A percentile compares a stretch with the other conserved stretches of the same genome.
Conservation (phyloP, 2,797 vertebrate species). For the Muraenolepis orangiensis region DNA sequence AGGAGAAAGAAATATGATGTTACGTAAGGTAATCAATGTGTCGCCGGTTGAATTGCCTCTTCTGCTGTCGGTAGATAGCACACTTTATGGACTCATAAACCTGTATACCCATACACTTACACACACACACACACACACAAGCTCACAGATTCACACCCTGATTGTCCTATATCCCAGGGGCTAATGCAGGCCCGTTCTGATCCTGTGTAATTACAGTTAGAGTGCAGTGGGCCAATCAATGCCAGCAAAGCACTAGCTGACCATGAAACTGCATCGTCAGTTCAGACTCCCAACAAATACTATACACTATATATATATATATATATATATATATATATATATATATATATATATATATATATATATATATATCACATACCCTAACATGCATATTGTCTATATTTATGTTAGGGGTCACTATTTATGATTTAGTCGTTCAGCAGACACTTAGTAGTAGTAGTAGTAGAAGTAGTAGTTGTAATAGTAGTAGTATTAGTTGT, state of each 20-base stretch:
- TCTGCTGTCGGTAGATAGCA: conserved; percentile 56
- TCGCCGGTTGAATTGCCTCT: conserved; percentile 44
- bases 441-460: too few relatives aligned
- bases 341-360: background rate
- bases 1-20: conserved; percentile 22
- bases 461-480: too few relatives aligned
- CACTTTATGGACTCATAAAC: conserved; percentile 15
- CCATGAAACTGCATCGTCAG: background rate
- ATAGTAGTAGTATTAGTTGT: background rate
- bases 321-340: background rate
- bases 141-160: conserved; percentile 12
- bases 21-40: conserved; percentile 42
- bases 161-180: conserved; percentile 31
- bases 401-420: background rate
- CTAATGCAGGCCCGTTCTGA: conserved; percentile 45
- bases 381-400: background rate
- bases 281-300: background rate
- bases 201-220: conserved; percentile 48
- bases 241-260: conserved; percentile 5
- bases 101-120: background rate
- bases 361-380: background rate
- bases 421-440: background rate
- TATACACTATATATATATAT: background rate
- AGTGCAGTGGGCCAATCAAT: conserved; percentile 32
- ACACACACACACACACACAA: conserved; percentile 1